These are phyloP conservation scores for Macrophya annulata DNA, from an alignment of 2,888 invertebrate genomes.

Conservation along the genomic window DNA sequence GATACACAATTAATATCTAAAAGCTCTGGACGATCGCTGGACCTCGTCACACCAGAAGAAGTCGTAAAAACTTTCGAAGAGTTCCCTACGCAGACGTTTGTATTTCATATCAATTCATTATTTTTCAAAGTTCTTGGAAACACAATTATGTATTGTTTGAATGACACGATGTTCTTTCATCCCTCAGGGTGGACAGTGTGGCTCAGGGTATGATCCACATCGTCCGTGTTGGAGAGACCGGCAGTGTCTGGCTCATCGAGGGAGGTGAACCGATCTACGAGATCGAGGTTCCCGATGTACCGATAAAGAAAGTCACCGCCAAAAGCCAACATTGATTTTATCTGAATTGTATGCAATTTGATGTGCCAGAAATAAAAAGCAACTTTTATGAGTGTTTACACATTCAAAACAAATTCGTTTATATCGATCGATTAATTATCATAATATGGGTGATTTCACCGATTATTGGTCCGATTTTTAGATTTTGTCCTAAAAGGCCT, in stretches of 20 bases:
- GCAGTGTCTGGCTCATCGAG: conserved; percentile 76
- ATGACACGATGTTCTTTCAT: not conserved
- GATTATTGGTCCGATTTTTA: too few relatives aligned
- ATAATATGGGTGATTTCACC: too few relatives aligned
- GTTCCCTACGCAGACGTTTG: conserved; percentile 71
- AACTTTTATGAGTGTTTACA: not conserved
- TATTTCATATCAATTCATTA: not conserved
- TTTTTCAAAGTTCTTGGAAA: not conserved
- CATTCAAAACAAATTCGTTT: conserved; percentile 64
- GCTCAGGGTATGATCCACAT: conserved; percentile 72
- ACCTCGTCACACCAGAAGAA: conserved; percentile 66
- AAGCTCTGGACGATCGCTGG: conserved; percentile 62
- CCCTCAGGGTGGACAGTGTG: conserved; percentile 67
- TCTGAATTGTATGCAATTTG: not conserved
- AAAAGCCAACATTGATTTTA: not conserved
- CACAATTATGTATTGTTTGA: not conserved
- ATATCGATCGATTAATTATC: too few relatives aligned
- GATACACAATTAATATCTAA: conserved; percentile 70
- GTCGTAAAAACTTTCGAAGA: conserved; percentile 61
- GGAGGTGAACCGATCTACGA: conserved; percentile 74
- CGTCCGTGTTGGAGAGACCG: conserved; percentile 69
- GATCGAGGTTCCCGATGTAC: not conserved
- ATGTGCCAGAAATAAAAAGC: not conserved
- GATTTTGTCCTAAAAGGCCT: too few relatives aligned
- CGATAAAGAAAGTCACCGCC: not conserved